These are phyloP conservation scores for Muschampia plurimacula DNA, from an alignment of 2,888 invertebrate species.

Conservation along the genomic window DNA sequence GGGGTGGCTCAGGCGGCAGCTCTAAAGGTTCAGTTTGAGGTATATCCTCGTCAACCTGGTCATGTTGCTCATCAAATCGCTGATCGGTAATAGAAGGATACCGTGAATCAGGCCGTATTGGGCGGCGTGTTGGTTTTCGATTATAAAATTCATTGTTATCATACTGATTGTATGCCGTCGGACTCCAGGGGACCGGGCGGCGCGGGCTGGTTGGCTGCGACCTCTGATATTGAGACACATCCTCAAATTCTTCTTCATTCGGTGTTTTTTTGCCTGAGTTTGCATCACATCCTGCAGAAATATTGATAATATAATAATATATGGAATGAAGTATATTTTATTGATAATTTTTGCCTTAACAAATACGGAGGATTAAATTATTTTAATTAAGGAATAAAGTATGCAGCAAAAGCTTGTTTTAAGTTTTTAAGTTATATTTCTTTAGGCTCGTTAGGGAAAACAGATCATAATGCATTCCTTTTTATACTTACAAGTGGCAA, in stretches of 20 bases:
- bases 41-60: not conserved
- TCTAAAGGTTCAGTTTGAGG: not conserved
- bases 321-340: no score
- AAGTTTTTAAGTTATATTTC: no score
- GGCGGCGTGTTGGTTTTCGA: constrained; percentile 1
- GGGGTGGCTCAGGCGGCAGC: not conserved
- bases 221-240: not conserved
- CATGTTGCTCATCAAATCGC: not conserved
- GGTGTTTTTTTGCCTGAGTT: not conserved
- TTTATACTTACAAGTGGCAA: no score
- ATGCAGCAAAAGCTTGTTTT: no score
- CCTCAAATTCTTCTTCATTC: not conserved
- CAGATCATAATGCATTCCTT: no score
- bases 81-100: not conserved
- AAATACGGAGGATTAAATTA: no score
- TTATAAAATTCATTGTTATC: not conserved
- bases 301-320: no score
- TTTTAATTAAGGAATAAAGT: no score
- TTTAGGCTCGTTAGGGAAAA: no score
- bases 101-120: not conserved
- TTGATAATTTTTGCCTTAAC: no score
- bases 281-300: constrained; percentile 13
- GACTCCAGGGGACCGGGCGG: not conserved
- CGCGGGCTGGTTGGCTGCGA: not conserved
- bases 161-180: not conserved